Percentiles rank a stretch among this genome's conserved stretches.
Evolutionary conservation across 2,797 vertebrate species (phyloP).

Genomic region (Craterocephalus amniculus): DNA sequence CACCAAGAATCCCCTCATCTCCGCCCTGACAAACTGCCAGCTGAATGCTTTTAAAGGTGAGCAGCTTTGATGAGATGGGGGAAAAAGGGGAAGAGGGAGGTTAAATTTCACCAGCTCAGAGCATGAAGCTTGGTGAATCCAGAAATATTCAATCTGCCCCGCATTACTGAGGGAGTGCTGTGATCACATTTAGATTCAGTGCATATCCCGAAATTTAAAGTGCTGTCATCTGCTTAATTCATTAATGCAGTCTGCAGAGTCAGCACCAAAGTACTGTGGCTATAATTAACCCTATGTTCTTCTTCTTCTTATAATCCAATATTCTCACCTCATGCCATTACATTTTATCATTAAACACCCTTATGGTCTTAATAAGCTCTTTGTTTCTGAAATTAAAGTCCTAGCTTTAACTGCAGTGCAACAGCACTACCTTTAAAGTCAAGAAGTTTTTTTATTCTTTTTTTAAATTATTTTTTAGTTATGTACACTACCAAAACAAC

Average conservation of each 20-base stretch:
- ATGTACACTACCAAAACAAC: slow-evolving; percentile 71
- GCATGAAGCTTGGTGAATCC: slow-evolving; percentile 44
- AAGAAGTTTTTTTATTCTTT: slow-evolving; percentile 51
- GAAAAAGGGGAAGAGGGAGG: slow-evolving; percentile 44
- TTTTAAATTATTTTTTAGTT: slow-evolving; percentile 32
- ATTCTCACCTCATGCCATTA: slow-evolving; percentile 25
- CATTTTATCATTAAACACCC: slow-evolving; percentile 58
- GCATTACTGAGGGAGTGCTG: slow-evolving; percentile 41
- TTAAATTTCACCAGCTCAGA: slow-evolving; percentile 64
- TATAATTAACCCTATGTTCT: slow-evolving; percentile 44
- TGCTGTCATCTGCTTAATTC: slow-evolving; percentile 53
- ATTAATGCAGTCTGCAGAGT: slow-evolving; percentile 43
- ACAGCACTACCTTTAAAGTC: slow-evolving; percentile 63
- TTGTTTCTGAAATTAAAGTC: slow-evolving; percentile 65
- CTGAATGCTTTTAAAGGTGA: slow-evolving; percentile 49
- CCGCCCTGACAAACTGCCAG: slow-evolving; percentile 49
- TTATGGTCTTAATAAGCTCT: slow-evolving; percentile 55
- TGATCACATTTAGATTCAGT: slow-evolving; percentile 48
- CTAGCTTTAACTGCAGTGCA: slow-evolving; percentile 58
- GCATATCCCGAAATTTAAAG: slow-evolving; percentile 63
- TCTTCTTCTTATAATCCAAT: slow-evolving; percentile 30
- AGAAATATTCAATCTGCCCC: slow-evolving; percentile 39
- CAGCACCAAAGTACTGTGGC: slow-evolving; percentile 40
- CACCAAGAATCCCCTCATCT: slow-evolving; percentile 56
- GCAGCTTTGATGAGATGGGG: slow-evolving; percentile 31